Base-by-base conservation (phyloP, 2,113 vertebrate species). In the Vicugna pacos region DNA sequence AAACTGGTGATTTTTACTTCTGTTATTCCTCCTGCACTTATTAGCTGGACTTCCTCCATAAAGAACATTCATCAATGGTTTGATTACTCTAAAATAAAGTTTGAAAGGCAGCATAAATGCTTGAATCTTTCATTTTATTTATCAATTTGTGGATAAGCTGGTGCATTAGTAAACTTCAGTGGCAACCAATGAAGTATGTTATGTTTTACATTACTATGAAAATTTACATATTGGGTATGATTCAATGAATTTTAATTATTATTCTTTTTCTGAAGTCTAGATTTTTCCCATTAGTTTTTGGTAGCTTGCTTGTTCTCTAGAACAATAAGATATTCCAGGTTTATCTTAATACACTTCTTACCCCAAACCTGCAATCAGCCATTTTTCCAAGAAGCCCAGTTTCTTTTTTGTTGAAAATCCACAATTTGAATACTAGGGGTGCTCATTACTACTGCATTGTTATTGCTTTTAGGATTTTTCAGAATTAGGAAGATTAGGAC, bases 41-140 rank as follows among this genome's bases (percentile, higher is more conserved):
- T 50, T 20, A 76, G 28, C 64, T 82, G 22, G n/a, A 70, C 54
- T 75, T 73, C 62, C 88, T 82, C 54, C 14, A 48, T 28, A 58
- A 91, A 48, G 32, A 89, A 72, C 5, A 79, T 92, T 77, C 38
- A 69, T 69, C 54, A 83, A 58, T 89, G 83, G 15, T 60, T 94
- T 64, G 42, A 8, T 58, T 58, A 73, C 16, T 38, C 32, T 79
- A 56, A 89, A 75, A 81, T 81, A 85, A 87, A 30, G 24, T 90
- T 90, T 85, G 72, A 80, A 79, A 82, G 15, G 26, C 8, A 91
- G 17, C 16, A 95, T 22, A 85, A 73, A 89, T 67, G 30, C 42
- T 62, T 95, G 42, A 86, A 75, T 56, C 11, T 95, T 95, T 70
- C 13, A 46, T 67, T 67, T 94, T 83, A 38, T 86, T 58, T 62